Conservation (phyloP, 2,113 vertebrate genomes). For the Tachuris rubrigastra region DNA sequence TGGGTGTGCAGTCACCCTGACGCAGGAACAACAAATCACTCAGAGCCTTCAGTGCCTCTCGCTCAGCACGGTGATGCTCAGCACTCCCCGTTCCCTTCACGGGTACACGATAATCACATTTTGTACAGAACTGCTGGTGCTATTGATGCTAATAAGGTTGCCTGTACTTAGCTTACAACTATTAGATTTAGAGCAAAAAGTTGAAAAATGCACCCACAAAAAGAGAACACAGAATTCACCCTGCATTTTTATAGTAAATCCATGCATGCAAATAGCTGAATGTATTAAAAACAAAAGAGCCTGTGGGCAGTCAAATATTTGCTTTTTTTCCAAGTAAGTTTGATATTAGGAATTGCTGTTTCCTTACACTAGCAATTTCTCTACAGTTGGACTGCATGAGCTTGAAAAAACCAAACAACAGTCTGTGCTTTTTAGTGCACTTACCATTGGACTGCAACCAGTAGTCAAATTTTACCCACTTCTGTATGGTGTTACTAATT, state of each 20-base stretch:
- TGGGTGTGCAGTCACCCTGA: slow-evolving; percentile 7
- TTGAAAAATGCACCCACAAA: not conserved
- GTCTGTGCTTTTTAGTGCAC: not conserved
- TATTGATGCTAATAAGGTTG: not conserved
- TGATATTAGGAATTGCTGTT: not conserved
- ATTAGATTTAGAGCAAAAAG: not conserved
- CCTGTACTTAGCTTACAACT: not conserved
- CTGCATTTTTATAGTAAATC: not conserved
- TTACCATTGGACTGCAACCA: not conserved
- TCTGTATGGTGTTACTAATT: not conserved
- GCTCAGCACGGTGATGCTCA: not conserved
- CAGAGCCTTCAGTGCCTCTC: not conserved
- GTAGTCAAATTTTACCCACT: not conserved
- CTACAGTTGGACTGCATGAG: not conserved
- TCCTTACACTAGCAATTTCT: not conserved
- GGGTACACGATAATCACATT: not conserved
- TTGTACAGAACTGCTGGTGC: not conserved
- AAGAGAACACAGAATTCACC: not conserved
- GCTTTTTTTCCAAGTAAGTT: not conserved
- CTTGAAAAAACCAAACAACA: not conserved
- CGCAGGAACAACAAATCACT: not conserved
- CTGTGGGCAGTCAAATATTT: not conserved
- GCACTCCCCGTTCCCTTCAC: not conserved
- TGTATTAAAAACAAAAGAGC: not conserved
- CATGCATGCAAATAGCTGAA: not conserved